A percentile compares a stretch with the other conserved stretches of the same genome.
Conservation (phyloP, 2,888 invertebrate genomes). For the Caenorhabditis uteleia region DNA sequence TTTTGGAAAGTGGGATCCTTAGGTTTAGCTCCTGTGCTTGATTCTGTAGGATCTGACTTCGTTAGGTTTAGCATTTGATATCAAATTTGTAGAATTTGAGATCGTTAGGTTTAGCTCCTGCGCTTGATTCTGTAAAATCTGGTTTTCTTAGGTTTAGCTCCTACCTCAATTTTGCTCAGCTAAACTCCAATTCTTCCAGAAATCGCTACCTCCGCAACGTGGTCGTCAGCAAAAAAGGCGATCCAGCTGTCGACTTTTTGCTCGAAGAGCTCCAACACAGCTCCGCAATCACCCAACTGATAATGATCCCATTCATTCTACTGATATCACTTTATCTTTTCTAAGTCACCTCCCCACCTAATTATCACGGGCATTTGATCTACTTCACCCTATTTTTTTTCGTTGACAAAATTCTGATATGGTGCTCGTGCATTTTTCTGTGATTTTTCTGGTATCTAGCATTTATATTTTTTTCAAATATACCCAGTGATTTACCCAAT, state of each 20-base stretch:
- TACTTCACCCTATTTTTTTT: too few relatives aligned
- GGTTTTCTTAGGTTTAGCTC: background rate
- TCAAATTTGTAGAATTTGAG: too few relatives aligned
- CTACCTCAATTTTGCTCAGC: background rate
- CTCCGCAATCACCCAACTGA: slow-evolving; percentile 6
- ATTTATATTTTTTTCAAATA: too few relatives aligned
- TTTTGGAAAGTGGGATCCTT: too few relatives aligned
- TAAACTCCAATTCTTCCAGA: slow-evolving; percentile 32
- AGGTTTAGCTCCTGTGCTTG: too few relatives aligned
- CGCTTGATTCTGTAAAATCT: background rate
- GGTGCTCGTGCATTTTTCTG: too few relatives aligned
- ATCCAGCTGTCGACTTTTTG: slow-evolving; percentile 65
- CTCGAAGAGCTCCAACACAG: slow-evolving; percentile 54
- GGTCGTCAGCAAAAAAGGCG: slow-evolving; percentile 64
- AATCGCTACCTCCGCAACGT: slow-evolving; percentile 55
- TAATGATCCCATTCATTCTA: background rate
- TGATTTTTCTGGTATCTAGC: too few relatives aligned
- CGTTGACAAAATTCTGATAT: too few relatives aligned
- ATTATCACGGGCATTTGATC: background rate
- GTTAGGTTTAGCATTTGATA: too few relatives aligned
- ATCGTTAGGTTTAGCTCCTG: too few relatives aligned
- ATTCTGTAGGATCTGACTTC: too few relatives aligned
- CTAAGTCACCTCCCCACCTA: background rate
- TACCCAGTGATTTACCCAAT: too few relatives aligned
- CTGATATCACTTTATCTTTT: background rate